Conservation (phyloP, 1,140 invertebrate species). For the Propsilocerus akamusi region DNA sequence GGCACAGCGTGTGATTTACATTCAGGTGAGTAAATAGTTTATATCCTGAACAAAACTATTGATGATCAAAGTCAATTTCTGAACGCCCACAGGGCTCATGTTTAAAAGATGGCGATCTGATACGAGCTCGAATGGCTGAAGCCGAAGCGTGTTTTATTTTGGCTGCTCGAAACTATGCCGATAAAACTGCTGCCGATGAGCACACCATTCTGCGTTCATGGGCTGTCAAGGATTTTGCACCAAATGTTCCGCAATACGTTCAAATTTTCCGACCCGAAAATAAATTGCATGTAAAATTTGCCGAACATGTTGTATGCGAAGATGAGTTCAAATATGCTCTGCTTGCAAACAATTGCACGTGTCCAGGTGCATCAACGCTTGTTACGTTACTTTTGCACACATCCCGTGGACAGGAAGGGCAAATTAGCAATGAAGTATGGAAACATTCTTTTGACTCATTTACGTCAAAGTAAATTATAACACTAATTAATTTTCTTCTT, state of each 20-base stretch:
- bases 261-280: constrained; percentile 96
- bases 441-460: no score
- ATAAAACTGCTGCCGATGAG: constrained; percentile 91
- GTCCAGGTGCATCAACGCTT: constrained; percentile 88
- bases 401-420: constrained; percentile 80
- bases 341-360: constrained; percentile 93
- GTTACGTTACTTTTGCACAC: constrained; percentile 91
- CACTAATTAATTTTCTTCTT: background rate
- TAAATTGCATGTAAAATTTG: constrained; percentile 96
- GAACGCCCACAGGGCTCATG: constrained; percentile 56
- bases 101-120: constrained; percentile 84
- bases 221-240: constrained; percentile 97
- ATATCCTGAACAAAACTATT: background rate
- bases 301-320: constrained; percentile 93
- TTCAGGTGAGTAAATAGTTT: constrained; percentile 49
- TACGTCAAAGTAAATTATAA: background rate
- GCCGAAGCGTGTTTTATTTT: constrained; percentile 92
- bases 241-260: constrained; percentile 89
- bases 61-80: background rate
- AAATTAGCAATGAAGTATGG: constrained; percentile 1
- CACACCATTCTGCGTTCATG: constrained; percentile 93
- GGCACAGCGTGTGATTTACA: constrained; percentile 94
- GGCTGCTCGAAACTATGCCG: constrained; percentile 87
- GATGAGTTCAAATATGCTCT: constrained; percentile 96
- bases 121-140: constrained; percentile 86